Evolutionary conservation across 2,113 vertebrate genomes (phyloP).

Genomic region (Setophaga kirtlandii): DNA sequence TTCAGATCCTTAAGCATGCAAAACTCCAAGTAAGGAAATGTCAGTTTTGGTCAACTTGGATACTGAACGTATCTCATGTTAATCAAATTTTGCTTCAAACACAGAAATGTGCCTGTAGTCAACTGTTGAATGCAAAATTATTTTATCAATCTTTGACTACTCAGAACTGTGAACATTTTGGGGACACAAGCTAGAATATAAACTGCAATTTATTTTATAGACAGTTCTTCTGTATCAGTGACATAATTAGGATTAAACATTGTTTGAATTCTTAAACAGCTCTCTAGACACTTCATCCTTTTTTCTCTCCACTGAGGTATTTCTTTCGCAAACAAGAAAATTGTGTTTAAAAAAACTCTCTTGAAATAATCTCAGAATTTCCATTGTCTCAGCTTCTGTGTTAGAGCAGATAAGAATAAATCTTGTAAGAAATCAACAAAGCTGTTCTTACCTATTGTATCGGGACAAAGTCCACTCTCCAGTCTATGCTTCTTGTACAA

Average conservation of each 20-base stretch:
- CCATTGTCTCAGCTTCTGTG: background rate
- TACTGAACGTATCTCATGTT: background rate
- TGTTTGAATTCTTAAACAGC: background rate
- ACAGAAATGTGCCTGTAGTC: background rate
- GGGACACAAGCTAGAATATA: background rate
- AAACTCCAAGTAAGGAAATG: background rate
- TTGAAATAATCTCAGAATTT: background rate
- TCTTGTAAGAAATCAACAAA: background rate
- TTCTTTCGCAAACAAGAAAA: background rate
- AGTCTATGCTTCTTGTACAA: conserved; percentile 91
- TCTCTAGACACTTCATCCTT: background rate
- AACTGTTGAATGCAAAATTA: background rate
- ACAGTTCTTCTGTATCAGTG: background rate
- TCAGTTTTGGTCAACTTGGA: background rate
- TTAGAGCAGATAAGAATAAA: background rate
- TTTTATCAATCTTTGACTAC: background rate
- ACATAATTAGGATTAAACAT: background rate
- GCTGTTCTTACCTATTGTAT: conserved; percentile 79
- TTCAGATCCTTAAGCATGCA: background rate
- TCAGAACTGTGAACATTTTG: background rate
- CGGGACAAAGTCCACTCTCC: conserved; percentile 83
- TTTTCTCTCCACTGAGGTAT: background rate
- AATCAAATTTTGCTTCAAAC: background rate
- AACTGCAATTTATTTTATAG: background rate
- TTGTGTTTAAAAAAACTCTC: background rate